Evolutionary conservation across 2,113 vertebrate genomes (phyloP), one percentile per base, ranked within the genome.

Genomic region (Probosciger aterrimus): DNA sequence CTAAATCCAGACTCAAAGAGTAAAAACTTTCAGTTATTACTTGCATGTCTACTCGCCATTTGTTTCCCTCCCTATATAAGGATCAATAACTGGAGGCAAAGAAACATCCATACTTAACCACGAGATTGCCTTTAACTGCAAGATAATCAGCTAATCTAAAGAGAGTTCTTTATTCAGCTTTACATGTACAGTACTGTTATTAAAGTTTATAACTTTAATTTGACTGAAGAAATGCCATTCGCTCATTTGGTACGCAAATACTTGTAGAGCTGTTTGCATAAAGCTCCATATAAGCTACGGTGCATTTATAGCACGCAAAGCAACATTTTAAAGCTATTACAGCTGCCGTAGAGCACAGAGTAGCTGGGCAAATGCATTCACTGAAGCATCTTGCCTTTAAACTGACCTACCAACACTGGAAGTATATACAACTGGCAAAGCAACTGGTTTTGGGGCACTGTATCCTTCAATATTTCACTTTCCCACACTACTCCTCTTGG

Each of bases 151-250:
- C 55, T 93, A 55, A 94, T 52, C 94, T 7, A 35, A 67, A 60
- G 62, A 84, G 77, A 55, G 65, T 91, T 62, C 55, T 79, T 88
- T 71, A 82, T 47, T 75, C 82, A 71, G 73, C 77, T 91, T 84
- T 50, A 91, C 50, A 43, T 3, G 9, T 4, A 41, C 23, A 57
- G 53, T 5, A 64, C 86, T 60, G 47, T 60, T 55, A 96, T 44
- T 79, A 79, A 95, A 95, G 83, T 79, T 79, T 60, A 73, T 31
- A 84, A 92, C 19, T 69, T 75, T 24, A 84, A 90, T 85, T 86
- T 60, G 69, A 74, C 55, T 91, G 37, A 30, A 70, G 74, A 93
- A 95, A 37, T 70, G 60, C 14, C 47, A 92, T 62, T 91, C 67
- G 43, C 83, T 81, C n/a, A 82, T 82, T 87, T n/a, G 49, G 65